phyloP scores from a whole-genome alignment of 2,888 invertebrate genomes.

The Drosophila niveifrons region DNA sequence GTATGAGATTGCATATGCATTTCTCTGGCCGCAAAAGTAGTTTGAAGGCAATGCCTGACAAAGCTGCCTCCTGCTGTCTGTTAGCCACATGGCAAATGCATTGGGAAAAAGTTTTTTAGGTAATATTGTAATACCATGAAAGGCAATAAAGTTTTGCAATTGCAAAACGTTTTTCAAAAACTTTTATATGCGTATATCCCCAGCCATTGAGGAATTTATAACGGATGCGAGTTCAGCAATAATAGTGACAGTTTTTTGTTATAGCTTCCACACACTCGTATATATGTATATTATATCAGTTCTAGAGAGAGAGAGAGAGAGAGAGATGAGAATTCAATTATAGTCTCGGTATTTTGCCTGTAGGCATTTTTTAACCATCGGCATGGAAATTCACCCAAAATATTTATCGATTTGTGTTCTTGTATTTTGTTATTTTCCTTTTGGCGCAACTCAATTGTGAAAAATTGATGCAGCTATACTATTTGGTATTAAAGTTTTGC shows the following conservation, averaged over 20 bases:
- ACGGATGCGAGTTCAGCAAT: conserved; percentile 26
- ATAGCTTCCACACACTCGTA: neutral
- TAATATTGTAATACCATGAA: conserved; percentile 53
- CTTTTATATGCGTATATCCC: conserved; percentile 25
- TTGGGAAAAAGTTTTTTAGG: conserved; percentile 51
- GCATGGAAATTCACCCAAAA: neutral
- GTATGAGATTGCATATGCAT: conserved; percentile 44
- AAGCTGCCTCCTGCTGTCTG: neutral
- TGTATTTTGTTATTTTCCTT: neutral
- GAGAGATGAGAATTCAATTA: conserved; percentile 1
- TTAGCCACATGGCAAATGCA: conserved; percentile 35
- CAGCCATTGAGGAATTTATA: conserved; percentile 26
- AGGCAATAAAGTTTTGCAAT: conserved; percentile 68
- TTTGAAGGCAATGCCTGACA: conserved; percentile 5
- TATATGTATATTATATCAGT: neutral
- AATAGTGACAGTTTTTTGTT: conserved; percentile 9
- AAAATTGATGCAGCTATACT: neutral
- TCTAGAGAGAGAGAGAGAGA: neutral
- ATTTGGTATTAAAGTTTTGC: too few relatives aligned
- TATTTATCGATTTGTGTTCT: neutral
- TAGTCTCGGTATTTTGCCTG: neutral
- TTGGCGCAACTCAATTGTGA: neutral
- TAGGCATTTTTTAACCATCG: neutral
- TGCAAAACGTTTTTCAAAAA: conserved; percentile 58
- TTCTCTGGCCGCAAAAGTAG: conserved; percentile 38